A percentile compares a stretch with the other conserved stretches of the same genome.
These are phyloP conservation scores for Phyllostomus discolor DNA, from an alignment of 2,113 vertebrate species.

Conservation along the genomic window DNA sequence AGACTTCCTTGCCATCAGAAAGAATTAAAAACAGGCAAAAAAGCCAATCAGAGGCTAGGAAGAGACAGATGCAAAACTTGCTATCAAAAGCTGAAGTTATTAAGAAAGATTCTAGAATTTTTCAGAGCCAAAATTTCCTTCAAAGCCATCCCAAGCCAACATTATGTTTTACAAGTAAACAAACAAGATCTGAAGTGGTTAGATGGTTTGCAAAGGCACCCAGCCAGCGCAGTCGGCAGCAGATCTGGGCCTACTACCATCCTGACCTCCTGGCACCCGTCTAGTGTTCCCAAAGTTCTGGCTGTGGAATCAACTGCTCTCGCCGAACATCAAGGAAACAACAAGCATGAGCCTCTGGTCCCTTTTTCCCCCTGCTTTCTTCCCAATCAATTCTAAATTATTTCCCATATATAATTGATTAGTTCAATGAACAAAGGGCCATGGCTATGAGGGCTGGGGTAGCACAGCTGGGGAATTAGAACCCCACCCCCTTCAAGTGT, in stretches of 20 bases:
- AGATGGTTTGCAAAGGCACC: background rate
- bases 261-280: background rate
- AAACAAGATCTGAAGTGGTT: background rate
- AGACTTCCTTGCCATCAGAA: background rate
- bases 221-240: background rate
- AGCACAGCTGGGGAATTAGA: background rate
- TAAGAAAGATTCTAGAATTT: background rate
- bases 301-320: background rate
- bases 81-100: background rate
- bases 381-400: background rate
- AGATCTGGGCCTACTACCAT: background rate
- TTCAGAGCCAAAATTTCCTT: background rate
- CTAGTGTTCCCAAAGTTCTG: background rate
- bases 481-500: background rate
- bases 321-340: background rate
- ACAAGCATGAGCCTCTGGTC: background rate
- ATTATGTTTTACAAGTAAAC: background rate
- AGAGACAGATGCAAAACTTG: background rate
- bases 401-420: background rate
- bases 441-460: background rate
- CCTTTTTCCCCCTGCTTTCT: background rate
- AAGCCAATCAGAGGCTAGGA: background rate
- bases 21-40: background rate
- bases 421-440: background rate
- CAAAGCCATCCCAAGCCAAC: background rate